Conservation (phyloP, 2,888 invertebrate species). For the Drosophila kambysellisi region DNA sequence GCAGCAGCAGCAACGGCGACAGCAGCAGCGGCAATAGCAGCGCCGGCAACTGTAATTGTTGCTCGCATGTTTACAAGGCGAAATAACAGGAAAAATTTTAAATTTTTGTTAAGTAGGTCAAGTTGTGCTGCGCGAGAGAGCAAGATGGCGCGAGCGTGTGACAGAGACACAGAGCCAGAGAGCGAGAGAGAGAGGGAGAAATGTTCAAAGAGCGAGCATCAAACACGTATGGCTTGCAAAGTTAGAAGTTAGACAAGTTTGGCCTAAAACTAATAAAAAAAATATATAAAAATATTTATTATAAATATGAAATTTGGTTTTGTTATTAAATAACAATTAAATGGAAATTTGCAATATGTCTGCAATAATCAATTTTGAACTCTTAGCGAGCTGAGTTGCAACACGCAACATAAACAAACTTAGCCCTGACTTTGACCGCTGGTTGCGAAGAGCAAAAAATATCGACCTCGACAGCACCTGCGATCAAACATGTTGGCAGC, state of each 20-base stretch:
- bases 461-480: constrained; percentile 68
- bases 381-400: neutral
- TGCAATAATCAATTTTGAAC: neutral
- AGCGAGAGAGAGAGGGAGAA: constrained; percentile 13
- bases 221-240: constrained; percentile 54
- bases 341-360: neutral
- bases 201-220: constrained; percentile 53
- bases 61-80: constrained; percentile 77
- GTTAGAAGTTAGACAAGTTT: constrained; percentile 42
- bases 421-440: constrained; percentile 83
- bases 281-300: neutral
- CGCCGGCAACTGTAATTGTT: constrained; percentile 80
- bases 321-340: neutral
- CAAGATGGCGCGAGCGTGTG: constrained; percentile 14
- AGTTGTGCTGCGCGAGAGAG: constrained; percentile 74
- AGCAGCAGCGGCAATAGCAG: constrained; percentile 44
- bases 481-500: constrained; percentile 63
- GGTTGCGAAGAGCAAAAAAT: constrained; percentile 44
- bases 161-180: constrained; percentile 10
- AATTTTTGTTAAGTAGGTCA: constrained; percentile 84
- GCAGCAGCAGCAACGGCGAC: constrained; percentile 27
- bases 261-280: neutral
- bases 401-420: constrained; percentile 68
- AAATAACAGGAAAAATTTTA: constrained; percentile 84
- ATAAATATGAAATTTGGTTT: neutral